Conservation (phyloP, 2,113 vertebrate species). For the Loxodonta africana region DNA sequence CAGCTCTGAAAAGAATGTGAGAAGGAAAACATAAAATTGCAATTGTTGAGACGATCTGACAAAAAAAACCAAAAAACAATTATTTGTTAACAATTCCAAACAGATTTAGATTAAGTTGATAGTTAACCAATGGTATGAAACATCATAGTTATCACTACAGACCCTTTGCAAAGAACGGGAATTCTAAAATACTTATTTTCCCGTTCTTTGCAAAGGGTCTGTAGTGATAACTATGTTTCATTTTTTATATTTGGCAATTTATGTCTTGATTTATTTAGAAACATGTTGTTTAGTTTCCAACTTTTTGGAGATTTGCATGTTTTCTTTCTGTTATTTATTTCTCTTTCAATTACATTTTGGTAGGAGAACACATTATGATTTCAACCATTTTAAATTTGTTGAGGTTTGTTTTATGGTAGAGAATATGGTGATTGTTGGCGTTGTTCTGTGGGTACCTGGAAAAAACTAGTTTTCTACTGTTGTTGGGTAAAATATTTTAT, state of each 20-base stretch:
- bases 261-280: neutral
- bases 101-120: conserved; percentile 4
- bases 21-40: neutral
- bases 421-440: neutral
- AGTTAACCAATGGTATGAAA: conserved; percentile 24
- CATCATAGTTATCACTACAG: neutral
- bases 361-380: neutral
- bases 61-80: conserved; percentile 36
- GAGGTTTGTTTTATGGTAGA: neutral
- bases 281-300: neutral
- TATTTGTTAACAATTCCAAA: conserved; percentile 36
- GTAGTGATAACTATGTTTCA: too few relatives aligned
- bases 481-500: neutral
- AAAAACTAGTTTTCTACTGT: neutral
- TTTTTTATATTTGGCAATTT: too few relatives aligned
- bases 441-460: neutral
- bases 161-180: too few relatives aligned
- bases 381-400: neutral
- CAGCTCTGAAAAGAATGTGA: neutral
- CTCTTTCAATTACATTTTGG: neutral
- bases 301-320: neutral
- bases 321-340: neutral
- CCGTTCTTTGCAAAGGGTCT: too few relatives aligned
- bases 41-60: neutral
- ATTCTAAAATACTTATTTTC: too few relatives aligned